Conservation (phyloP, 2,797 vertebrate species). For the Sebastes aleutianus region DNA sequence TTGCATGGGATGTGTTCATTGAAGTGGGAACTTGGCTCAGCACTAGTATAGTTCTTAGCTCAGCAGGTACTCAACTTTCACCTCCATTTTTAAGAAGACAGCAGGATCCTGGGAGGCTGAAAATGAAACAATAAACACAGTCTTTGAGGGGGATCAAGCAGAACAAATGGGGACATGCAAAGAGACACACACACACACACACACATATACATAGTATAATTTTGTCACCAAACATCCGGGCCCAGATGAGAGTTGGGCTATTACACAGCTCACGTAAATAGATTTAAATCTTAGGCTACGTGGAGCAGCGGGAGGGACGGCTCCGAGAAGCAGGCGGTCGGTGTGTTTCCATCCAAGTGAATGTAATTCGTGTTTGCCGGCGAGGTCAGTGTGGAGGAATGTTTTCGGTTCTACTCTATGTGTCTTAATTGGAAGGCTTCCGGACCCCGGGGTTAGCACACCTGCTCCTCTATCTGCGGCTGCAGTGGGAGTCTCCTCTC, state of each 20-base stretch:
- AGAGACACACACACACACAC: not conserved
- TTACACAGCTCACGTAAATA: slow-evolving; percentile 69
- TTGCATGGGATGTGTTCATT: slow-evolving; percentile 15
- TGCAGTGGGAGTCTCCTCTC: slow-evolving; percentile 67
- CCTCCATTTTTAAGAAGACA: slow-evolving; percentile 41
- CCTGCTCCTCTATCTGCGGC: slow-evolving; percentile 79
- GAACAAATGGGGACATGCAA: not conserved
- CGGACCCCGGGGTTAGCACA: slow-evolving; percentile 80
- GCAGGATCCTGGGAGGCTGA: slow-evolving; percentile 16
- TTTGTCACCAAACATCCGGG: slow-evolving; percentile 67
- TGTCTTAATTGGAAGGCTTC: slow-evolving; percentile 85
- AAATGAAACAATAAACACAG: slow-evolving; percentile 39
- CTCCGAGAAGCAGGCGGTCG: slow-evolving; percentile 48
- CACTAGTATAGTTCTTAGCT: slow-evolving; percentile 25
- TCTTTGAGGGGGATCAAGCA: slow-evolving; percentile 32
- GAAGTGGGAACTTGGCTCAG: slow-evolving; percentile 9
- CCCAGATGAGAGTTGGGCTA: slow-evolving; percentile 56
- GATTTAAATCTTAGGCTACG: slow-evolving; percentile 64
- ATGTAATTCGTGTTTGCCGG: slow-evolving; percentile 63
- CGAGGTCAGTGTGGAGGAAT: slow-evolving; percentile 72
- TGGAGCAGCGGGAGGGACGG: slow-evolving; percentile 59
- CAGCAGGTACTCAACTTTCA: slow-evolving; percentile 49
- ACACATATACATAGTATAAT: slow-evolving; percentile 8
- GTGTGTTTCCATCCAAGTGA: slow-evolving; percentile 58
- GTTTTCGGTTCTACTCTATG: slow-evolving; percentile 68